Conservation (phyloP, 2,888 invertebrate genomes). For the Folsomia manolachei region DNA sequence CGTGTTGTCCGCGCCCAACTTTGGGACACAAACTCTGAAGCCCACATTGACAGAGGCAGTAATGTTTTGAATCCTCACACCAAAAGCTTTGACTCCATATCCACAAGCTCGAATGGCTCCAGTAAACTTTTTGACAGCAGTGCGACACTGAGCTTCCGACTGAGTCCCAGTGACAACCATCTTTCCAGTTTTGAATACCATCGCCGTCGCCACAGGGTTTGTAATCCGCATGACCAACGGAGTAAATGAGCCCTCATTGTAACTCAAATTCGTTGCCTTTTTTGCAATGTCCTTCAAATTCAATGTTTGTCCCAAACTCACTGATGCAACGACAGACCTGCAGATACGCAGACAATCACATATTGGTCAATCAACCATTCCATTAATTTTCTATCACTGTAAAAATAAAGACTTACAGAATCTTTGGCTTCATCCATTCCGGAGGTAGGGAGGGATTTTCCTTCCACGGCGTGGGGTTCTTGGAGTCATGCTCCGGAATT, state of each 20-base stretch:
- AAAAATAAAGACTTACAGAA: too few relatives aligned
- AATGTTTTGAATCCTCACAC: conserved; percentile 64
- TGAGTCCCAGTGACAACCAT: conserved; percentile 64
- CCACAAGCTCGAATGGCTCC: conserved; percentile 61
- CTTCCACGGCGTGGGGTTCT: too few relatives aligned
- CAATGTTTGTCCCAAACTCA: conserved; percentile 58
- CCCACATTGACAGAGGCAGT: conserved; percentile 63
- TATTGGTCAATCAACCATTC: too few relatives aligned
- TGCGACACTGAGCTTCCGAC: conserved; percentile 59
- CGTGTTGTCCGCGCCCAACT: conserved; percentile 55
- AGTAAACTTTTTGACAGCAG: conserved; percentile 62
- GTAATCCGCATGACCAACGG: conserved; percentile 63
- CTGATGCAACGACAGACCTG: conserved; percentile 58
- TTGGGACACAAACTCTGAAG: conserved; percentile 62
- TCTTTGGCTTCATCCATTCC: too few relatives aligned
- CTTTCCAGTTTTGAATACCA: conserved; percentile 62
- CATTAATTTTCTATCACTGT: too few relatives aligned
- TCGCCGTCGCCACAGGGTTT: conserved; percentile 60
- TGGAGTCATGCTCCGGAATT: too few relatives aligned
- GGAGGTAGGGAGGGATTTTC: too few relatives aligned
- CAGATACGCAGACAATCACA: too few relatives aligned
- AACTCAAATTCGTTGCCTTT: conserved; percentile 61
- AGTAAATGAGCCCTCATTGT: conserved; percentile 62
- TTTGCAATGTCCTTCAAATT: conserved; percentile 60
- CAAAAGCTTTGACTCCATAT: conserved; percentile 57